These are phyloP conservation scores for Saturnia pavonia DNA, from an alignment of 2,888 invertebrate species.

Conservation along the genomic window DNA sequence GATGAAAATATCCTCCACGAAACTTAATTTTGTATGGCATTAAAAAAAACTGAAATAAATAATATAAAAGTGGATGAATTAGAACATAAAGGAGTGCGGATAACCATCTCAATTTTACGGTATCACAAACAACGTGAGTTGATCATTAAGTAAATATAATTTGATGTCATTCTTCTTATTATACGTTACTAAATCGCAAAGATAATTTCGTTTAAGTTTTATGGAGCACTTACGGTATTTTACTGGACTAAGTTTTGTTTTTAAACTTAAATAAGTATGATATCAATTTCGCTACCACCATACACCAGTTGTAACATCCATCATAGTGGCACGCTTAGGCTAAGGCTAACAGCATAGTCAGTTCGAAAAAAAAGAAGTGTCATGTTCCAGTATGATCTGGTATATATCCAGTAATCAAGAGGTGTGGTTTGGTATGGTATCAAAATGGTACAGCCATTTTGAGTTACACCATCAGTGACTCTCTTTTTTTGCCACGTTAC, in stretches of 20 bases:
- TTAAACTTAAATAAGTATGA: neutral
- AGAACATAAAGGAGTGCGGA: slow-evolving; percentile 1
- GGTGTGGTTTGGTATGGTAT: too few species aligned
- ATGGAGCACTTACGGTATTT: neutral
- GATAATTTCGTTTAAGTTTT: neutral
- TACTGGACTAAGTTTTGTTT: neutral
- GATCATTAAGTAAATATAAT: neutral
- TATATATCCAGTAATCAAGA: too few species aligned
- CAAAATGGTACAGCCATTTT: too few species aligned
- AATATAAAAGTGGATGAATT: slow-evolving; percentile 6
- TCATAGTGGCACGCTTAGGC: too few species aligned
- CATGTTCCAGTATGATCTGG: too few species aligned
- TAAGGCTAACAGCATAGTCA: too few species aligned
- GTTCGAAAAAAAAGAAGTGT: too few species aligned
- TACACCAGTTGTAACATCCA: too few species aligned
- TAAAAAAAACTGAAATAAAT: neutral
- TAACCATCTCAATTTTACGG: slow-evolving; percentile 12
- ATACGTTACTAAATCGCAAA: neutral
- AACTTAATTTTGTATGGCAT: neutral
- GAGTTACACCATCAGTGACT: too few species aligned
- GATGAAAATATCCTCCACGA: neutral
- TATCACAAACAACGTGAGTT: slow-evolving; percentile 6
- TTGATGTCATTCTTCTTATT: neutral
- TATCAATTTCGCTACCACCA: neutral
- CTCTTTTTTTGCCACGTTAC: too few species aligned